These are phyloP conservation scores for Campoplex capitator DNA, from an alignment of 2,888 invertebrate genomes.

Conservation along the genomic window DNA sequence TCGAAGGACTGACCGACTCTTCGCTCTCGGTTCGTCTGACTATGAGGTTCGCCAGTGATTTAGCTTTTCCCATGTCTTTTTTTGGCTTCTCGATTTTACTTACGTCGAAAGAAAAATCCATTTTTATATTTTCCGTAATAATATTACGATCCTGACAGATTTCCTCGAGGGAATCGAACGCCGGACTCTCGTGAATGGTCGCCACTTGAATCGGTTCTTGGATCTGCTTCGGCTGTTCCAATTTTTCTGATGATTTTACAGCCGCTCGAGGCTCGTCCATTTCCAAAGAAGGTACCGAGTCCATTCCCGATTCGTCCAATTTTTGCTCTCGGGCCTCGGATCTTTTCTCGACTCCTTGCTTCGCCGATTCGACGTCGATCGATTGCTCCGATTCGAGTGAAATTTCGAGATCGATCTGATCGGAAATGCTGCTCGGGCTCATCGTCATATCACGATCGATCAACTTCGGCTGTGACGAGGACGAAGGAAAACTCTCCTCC, in stretches of 20 bases:
- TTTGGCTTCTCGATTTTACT: conserved; percentile 63
- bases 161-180: conserved; percentile 78
- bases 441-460: conserved; percentile 79
- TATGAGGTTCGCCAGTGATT: conserved; percentile 50
- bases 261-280: conserved; percentile 75
- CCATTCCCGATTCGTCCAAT: conserved; percentile 75
- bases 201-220: conserved; percentile 66
- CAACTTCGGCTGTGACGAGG: conserved; percentile 76
- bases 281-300: conserved; percentile 80
- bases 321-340: conserved; percentile 80
- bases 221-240: background rate
- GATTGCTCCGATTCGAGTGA: conserved; percentile 72
- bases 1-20: conserved; percentile 80
- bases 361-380: conserved; percentile 76
- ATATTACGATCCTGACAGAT: conserved; percentile 76
- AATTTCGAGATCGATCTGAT: conserved; percentile 80
- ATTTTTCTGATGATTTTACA: background rate
- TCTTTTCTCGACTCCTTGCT: conserved; percentile 75
- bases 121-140: conserved; percentile 77
- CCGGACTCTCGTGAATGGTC: conserved; percentile 78
- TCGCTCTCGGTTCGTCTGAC: conserved; percentile 43
- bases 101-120: conserved; percentile 75
- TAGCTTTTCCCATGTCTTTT: conserved; percentile 34
- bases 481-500: conserved; percentile 76
- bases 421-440: conserved; percentile 82